Evolutionary conservation across 2,113 vertebrate species (phyloP), one percentile per base, ranked within the genome.

Genomic region (Chauna torquata): DNA sequence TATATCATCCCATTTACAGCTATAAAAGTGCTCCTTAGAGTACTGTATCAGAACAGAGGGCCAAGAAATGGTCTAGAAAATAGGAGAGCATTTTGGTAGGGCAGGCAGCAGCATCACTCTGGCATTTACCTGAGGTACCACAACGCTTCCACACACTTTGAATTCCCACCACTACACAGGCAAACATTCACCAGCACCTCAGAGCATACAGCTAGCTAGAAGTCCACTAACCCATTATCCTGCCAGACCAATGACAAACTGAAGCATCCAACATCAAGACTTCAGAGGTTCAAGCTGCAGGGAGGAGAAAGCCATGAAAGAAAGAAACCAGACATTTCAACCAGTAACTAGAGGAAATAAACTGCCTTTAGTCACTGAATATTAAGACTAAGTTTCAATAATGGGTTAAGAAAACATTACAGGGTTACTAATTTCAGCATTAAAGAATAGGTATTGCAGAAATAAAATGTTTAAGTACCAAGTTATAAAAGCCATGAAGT

Each of bases 401-500:
- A 77, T 42, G 36, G 62, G 90, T 93, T 81, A 72, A 74, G 28
- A 36, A 94, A 93, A 86, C n/a, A 58, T 70, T 74, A 88, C 49
- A 93, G 24, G 34, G 40, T 23, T 80, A 89, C 78, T 80, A 72
- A 88, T 76, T 85, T 77, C 71, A 90, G 54, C 45, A 74, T 62
- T 64, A 47, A 87, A 86, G 42, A 86, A 3, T 4, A 77, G 34
- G 18, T 36, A 71, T n/a, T n/a, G 19, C 5, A 2, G 85, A 93
- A 92, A 83, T 58, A 88, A 91, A 83, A 92, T 75, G 32, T 19
- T 27, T 11, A 38, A 49, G 86, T 70, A 30, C 18, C 24, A 84
- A 89, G 55, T 58, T n/a, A 86, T 72, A 92, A 88, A 93, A 92
- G n/a, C 23, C 49, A 88, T 83, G n/a, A 94, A 74, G 40, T 58